phyloP scores from a whole-genome alignment of 2,888 invertebrate genomes.

The Alviniconcha strummeri region DNA sequence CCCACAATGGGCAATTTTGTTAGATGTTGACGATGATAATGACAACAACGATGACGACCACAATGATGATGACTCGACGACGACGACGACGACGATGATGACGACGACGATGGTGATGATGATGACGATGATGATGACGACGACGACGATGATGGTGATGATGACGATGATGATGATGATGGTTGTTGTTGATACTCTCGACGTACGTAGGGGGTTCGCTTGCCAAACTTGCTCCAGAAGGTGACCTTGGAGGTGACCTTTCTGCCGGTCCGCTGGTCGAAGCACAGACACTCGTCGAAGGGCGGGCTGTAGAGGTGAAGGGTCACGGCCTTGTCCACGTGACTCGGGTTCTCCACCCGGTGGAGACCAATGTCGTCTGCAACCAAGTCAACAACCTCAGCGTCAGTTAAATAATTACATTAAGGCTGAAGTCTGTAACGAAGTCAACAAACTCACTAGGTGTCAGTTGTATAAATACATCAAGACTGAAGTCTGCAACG shows the following conservation, averaged over 20 bases:
- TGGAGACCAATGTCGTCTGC: slow-evolving; percentile 95
- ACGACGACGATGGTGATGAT: slow-evolving; percentile 2
- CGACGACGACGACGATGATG: too few relatives aligned
- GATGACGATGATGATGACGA: neutral
- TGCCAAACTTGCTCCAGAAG: slow-evolving; percentile 94
- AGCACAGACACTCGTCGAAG: slow-evolving; percentile 89
- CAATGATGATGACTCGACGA: too few relatives aligned
- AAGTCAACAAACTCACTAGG: neutral
- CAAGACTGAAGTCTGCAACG: too few relatives aligned
- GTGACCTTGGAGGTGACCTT: slow-evolving; percentile 84
- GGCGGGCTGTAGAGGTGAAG: slow-evolving; percentile 97
- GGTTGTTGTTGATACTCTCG: neutral
- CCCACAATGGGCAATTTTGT: neutral
- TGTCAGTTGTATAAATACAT: neutral
- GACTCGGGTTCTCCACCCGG: slow-evolving; percentile 94
- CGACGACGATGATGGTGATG: too few relatives aligned
- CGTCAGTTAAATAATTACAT: neutral
- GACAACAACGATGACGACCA: too few relatives aligned
- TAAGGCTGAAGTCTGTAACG: neutral
- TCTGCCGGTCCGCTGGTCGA: slow-evolving; percentile 92
- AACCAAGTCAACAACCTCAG: slow-evolving; percentile 26
- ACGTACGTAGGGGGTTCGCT: slow-evolving; percentile 77
- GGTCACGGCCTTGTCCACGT: slow-evolving; percentile 90
- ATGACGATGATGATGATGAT: too few relatives aligned
- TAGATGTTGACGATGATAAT: neutral